Evolutionary conservation across 1,140 invertebrate species (phyloP).

Genomic region (Brachionus manjavacas): DNA sequence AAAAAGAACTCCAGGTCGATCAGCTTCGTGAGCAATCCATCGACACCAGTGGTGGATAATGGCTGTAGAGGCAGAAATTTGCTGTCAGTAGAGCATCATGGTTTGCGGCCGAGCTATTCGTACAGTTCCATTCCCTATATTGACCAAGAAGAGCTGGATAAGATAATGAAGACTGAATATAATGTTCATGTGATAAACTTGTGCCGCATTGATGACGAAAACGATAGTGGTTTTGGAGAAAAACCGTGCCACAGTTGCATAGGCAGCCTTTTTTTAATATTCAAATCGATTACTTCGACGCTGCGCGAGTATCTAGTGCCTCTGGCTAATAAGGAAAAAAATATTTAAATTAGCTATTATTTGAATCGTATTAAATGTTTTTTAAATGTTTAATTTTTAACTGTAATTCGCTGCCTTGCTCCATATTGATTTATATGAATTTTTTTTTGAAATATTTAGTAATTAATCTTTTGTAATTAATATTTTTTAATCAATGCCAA

Average conservation of each 20-base stretch:
- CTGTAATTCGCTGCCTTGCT: neutral
- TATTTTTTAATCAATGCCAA: neutral
- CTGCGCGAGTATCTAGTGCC: neutral
- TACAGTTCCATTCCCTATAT: slow-evolving; percentile 27
- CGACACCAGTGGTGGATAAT: neutral
- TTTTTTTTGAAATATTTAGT: neutral
- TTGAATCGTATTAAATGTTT: neutral
- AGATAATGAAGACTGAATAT: neutral
- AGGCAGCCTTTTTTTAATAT: neutral
- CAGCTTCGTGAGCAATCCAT: neutral
- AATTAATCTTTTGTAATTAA: neutral
- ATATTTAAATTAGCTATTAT: neutral
- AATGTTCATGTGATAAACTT: slow-evolving; percentile 10
- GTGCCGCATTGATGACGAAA: neutral
- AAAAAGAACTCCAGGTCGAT: neutral
- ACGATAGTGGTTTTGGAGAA: neutral
- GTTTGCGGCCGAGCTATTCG: neutral
- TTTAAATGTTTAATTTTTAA: neutral
- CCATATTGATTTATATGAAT: neutral
- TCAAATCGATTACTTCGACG: neutral
- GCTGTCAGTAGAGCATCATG: neutral
- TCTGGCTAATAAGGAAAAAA: neutral
- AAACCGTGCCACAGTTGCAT: neutral
- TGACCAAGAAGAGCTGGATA: slow-evolving; percentile 5
- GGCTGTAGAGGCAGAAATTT: neutral